Evolutionary conservation across 2,888 invertebrate species (phyloP).

Genomic region (Heterodera filipjevi): DNA sequence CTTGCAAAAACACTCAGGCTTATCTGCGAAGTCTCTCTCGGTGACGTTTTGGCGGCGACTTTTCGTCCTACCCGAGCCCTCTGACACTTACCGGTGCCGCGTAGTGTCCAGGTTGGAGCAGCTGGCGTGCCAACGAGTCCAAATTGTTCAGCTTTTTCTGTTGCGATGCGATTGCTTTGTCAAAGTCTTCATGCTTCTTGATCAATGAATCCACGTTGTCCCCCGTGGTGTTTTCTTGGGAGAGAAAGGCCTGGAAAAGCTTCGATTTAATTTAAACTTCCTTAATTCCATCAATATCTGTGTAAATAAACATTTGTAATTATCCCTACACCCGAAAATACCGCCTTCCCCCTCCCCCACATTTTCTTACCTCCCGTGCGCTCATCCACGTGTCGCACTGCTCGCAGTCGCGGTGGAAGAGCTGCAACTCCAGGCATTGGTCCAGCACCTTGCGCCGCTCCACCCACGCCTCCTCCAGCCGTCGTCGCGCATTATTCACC

Average conservation of each 20-base stretch:
- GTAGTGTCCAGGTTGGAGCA: constrained; percentile 92
- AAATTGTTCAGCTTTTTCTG: no score
- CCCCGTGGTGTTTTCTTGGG: constrained; percentile 68
- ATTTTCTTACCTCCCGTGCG: constrained; percentile 69
- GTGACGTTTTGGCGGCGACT: no score
- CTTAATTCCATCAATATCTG: no score
- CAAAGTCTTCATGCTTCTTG: no score
- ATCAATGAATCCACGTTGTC: constrained; percentile 98
- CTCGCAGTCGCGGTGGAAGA: constrained; percentile 96
- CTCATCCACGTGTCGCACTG: constrained; percentile 99
- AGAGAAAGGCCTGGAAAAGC: constrained; percentile 77
- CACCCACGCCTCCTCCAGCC: constrained; percentile 82
- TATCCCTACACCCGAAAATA: no score
- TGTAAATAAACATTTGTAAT: no score
- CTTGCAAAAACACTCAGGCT: no score
- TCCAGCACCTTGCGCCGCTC: constrained; percentile 92
- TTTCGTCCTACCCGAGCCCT: no score
- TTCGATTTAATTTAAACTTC: not conserved
- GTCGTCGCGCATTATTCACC: constrained; percentile 46
- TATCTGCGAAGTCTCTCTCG: no score
- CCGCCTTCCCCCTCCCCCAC: no score
- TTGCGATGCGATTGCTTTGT: no score
- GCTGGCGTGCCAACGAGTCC: constrained; percentile 93
- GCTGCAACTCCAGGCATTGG: constrained; percentile 94
- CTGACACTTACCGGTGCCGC: constrained; percentile 73